Base-by-base conservation (phyloP, 2,888 invertebrate species). In the Argynnis bischoffii region DNA sequence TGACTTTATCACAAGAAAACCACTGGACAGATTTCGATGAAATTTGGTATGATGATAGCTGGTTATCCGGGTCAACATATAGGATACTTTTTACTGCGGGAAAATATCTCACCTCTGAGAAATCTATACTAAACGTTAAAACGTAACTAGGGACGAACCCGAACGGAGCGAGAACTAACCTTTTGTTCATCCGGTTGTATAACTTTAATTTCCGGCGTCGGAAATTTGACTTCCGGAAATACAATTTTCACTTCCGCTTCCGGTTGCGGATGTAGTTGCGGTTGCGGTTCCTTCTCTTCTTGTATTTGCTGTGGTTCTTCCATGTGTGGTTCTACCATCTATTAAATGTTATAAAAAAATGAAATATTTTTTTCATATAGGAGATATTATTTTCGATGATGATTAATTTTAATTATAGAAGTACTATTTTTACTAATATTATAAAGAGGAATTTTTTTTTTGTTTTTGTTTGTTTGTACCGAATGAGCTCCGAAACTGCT, bases 221-320 rank as follows among this genome's bases (percentile, higher is more conserved):
- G 92, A 74, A 92, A 91, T 75, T 88, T 90, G 51, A 92, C 90
- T 76, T 90, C 89, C 50, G 91, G 90, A 78, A 90, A 90, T 0
- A 85, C 66, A 3, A 89, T 77, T 57, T 79, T 82, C 56, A 86
- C 76, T 71, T 84, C 85, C 21, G 70, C 51, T 63, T 80, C 79
- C 72, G 79, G 77, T 16, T 71, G 70, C 15, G 70, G 72, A 6
- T 57, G 50, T n/a, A 61, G 66, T 65, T 66, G 76, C 54, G 59
- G 71, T 50, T 69, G 76, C 1, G 16, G 13, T 46, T 46, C 74
- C 48, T 75, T 69, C 35, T 69, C 67, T 18, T 15, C 48, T 21
- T 50, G 41, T 35, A 21, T 41, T 48, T 47, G n/a, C 3, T 26
- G 55, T 15, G 60, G 0, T 55, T 66, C 55, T 50, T 60, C 18